Conservation (phyloP, 2,888 invertebrate genomes). For the Cepaea hortensis region DNA sequence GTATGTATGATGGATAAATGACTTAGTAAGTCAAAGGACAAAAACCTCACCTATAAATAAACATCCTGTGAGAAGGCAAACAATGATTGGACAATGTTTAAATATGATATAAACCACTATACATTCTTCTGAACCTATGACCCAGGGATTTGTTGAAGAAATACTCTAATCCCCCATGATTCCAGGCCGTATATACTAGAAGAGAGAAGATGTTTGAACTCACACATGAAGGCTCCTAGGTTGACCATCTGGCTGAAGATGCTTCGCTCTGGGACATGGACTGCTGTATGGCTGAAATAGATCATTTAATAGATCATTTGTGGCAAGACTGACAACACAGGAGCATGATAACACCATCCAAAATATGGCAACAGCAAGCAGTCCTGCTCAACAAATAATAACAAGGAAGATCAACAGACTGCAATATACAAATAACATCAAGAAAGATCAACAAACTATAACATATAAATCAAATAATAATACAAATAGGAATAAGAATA, state of each 20-base stretch:
- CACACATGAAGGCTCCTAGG: conserved; percentile 80
- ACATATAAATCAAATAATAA: no score
- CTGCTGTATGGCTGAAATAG: conserved; percentile 79
- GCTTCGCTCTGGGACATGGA: conserved; percentile 86
- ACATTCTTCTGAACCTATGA: not conserved
- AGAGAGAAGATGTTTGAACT: conserved; percentile 47
- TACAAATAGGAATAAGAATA: no score
- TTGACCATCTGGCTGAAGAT: conserved; percentile 87
- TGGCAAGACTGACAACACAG: not conserved
- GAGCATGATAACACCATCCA: no score
- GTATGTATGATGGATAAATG: no score
- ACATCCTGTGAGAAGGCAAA: no score
- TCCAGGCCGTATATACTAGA: not conserved
- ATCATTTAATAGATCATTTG: conserved; percentile 45
- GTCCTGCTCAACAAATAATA: not conserved
- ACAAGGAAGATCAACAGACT: no score
- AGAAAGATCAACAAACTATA: no score
- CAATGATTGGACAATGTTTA: no score
- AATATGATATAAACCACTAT: not conserved
- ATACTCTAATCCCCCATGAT: not conserved
- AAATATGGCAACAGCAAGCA: no score
- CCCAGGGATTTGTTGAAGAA: not conserved
- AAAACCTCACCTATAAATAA: no score
- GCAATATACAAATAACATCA: no score
- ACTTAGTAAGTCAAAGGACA: no score